phyloP scores from a whole-genome alignment of 2,888 invertebrate genomes.

The Neoaliturus tenellus region DNA sequence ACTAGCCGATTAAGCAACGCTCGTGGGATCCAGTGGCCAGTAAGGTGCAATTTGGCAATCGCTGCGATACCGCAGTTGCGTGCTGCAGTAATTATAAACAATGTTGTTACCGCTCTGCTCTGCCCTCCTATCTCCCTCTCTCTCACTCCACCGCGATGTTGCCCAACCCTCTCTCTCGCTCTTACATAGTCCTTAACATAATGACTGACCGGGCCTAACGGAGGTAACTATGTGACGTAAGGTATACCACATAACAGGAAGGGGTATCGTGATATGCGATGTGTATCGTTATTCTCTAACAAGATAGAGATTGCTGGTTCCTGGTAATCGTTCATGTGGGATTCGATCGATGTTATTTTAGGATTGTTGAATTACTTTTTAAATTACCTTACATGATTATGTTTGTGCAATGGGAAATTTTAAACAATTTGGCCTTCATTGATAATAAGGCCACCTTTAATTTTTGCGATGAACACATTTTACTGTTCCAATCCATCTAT shows the following conservation, averaged over 20 bases:
- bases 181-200: background rate
- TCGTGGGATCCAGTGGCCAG: background rate
- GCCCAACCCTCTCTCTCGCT: constrained; percentile 21
- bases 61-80: background rate
- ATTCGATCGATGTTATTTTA: too few relatives aligned
- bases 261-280: background rate
- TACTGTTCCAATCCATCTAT: too few relatives aligned
- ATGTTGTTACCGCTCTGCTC: background rate
- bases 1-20: background rate
- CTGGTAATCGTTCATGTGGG: too few relatives aligned
- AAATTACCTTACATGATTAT: too few relatives aligned
- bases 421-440: too few relatives aligned
- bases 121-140: too few relatives aligned
- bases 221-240: background rate
- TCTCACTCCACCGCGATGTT: background rate
- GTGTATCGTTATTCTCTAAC: too few relatives aligned
- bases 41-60: background rate
- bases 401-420: too few relatives aligned
- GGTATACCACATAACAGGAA: background rate
- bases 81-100: background rate
- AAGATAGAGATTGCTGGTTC: too few relatives aligned
- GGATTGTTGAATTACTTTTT: too few relatives aligned
- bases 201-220: background rate
- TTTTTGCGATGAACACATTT: too few relatives aligned
- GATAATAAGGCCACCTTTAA: too few relatives aligned